Evolutionary conservation across 2,797 vertebrate genomes (phyloP).

Genomic region (Phaenicophaeus curvirostris): DNA sequence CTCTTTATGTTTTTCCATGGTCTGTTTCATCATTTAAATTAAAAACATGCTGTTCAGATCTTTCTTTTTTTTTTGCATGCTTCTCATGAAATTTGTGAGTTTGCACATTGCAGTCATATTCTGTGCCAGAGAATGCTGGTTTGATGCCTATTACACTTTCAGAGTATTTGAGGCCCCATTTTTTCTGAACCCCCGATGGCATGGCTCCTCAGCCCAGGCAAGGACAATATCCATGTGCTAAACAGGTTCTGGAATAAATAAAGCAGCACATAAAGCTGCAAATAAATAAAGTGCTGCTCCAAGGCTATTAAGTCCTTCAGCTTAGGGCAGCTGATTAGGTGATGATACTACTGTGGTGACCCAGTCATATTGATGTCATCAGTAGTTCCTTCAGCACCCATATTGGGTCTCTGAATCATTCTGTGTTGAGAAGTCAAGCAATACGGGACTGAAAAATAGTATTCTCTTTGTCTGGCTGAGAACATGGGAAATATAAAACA

Average conservation of each 20-base stretch:
- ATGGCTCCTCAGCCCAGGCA: not conserved
- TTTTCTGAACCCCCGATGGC: not conserved
- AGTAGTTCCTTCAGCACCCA: not conserved
- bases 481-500: not conserved
- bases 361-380: fast-evolving
- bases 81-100: not conserved
- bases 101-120: not conserved
- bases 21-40: not conserved
- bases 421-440: not conserved
- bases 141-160: not conserved
- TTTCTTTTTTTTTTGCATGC: not conserved
- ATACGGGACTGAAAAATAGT: not conserved
- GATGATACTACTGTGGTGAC: not conserved
- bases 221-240: not conserved
- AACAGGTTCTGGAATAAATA: not conserved
- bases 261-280: too few species aligned
- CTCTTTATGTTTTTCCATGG: not conserved
- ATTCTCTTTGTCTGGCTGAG: not conserved
- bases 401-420: not conserved
- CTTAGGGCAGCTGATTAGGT: not conserved
- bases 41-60: not conserved
- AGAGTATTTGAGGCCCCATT: not conserved
- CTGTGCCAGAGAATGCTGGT: not conserved
- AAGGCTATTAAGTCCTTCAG: not conserved
- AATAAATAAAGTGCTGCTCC: not conserved